Conservation (phyloP, 2,797 vertebrate species). For the Pseudotriccus pelzelni region DNA sequence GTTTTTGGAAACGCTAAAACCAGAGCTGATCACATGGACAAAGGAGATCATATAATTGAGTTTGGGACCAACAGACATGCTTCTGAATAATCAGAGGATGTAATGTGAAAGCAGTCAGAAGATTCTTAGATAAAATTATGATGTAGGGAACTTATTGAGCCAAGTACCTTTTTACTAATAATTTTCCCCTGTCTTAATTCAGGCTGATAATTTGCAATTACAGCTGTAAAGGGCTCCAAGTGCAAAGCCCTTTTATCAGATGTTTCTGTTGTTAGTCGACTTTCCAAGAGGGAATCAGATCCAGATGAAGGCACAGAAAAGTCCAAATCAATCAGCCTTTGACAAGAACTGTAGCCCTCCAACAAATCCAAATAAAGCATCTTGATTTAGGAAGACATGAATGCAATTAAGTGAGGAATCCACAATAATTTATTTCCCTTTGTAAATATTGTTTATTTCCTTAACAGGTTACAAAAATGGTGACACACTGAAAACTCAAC, state of each 20-base stretch:
- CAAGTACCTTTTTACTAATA: constrained; percentile 50
- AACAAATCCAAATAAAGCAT: constrained; percentile 65
- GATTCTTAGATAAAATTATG: background rate
- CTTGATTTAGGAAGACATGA: constrained; percentile 53
- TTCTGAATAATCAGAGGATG: constrained; percentile 18
- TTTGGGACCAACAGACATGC: background rate
- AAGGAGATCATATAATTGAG: background rate
- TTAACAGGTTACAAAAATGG: constrained; percentile 68
- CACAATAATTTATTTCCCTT: constrained; percentile 55
- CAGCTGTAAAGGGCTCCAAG: constrained; percentile 27
- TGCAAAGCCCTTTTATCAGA: constrained; percentile 54
- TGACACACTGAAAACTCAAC: constrained; percentile 63
- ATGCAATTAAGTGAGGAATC: constrained; percentile 63
- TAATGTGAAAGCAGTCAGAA: background rate
- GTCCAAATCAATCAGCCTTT: constrained; percentile 59
- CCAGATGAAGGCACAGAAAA: constrained; percentile 65
- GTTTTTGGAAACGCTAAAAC: background rate
- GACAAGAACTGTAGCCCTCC: constrained; percentile 54
- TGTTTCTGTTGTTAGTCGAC: constrained; percentile 29
- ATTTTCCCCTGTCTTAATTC: constrained; percentile 40
- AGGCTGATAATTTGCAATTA: constrained; percentile 62
- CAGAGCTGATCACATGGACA: background rate
- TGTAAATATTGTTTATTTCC: constrained; percentile 66
- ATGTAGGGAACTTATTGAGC: background rate
- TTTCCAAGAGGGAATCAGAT: constrained; percentile 55